These are phyloP conservation scores for Cylloceria caligata DNA, from an alignment of 2,888 invertebrate species.

Conservation along the genomic window DNA sequence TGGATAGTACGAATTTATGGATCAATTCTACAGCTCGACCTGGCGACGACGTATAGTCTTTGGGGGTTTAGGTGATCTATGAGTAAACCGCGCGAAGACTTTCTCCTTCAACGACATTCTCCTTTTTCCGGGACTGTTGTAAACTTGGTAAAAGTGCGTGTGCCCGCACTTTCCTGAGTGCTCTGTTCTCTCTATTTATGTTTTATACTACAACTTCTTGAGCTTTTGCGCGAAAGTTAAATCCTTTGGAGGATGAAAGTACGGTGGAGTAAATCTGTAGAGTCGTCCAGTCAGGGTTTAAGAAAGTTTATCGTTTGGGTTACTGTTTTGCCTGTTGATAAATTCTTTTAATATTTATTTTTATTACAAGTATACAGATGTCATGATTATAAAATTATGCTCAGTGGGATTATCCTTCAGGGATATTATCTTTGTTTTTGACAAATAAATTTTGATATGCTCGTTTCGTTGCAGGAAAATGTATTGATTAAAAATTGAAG, in stretches of 20 bases:
- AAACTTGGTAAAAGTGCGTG: constrained; percentile 46
- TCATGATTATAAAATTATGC: too few relatives aligned
- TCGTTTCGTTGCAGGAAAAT: too few relatives aligned
- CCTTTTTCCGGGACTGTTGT: constrained; percentile 38
- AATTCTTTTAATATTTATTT: too few relatives aligned
- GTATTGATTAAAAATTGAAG: too few relatives aligned
- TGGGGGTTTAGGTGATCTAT: constrained; percentile 6
- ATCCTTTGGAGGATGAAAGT: constrained; percentile 7
- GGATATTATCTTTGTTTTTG: too few relatives aligned
- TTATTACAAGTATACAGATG: too few relatives aligned
- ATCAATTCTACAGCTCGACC: constrained; percentile 70
- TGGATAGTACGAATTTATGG: constrained; percentile 76
- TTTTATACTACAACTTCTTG: background rate
- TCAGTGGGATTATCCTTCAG: too few relatives aligned
- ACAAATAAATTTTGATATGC: too few relatives aligned
- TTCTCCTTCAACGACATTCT: constrained; percentile 50
- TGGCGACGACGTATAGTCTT: background rate
- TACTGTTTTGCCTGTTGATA: too few relatives aligned
- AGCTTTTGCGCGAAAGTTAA: constrained; percentile 1
- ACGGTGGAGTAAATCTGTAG: background rate
- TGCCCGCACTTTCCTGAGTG: constrained; percentile 39
- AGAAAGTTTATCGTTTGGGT: background rate
- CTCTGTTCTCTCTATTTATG: constrained; percentile 4
- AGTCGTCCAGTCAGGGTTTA: background rate
- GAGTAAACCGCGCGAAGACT: constrained; percentile 51